Evolutionary conservation across 1,140 invertebrate species (phyloP), one percentile per base, ranked within the genome.

Genomic region (Micrasema minimum): DNA sequence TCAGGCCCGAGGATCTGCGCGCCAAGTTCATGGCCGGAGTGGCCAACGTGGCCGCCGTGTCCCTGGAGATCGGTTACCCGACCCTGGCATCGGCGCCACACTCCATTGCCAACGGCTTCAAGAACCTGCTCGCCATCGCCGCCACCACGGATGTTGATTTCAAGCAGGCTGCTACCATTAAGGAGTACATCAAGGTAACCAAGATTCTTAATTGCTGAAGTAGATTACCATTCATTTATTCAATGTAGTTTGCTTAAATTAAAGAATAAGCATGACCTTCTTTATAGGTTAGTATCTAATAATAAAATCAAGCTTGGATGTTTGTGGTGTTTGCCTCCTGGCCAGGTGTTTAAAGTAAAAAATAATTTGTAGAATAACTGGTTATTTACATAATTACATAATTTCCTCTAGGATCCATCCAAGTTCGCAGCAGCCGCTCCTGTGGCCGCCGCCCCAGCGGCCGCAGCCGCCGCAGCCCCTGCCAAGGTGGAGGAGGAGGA

Each of bases 101-200:
- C 87, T 97, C 94, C 80, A 91, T 99, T 78, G 92, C 93, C 81
- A 98, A 99, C 80, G 98, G 96, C 64, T 97, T 99, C 89, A 99
- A 98, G 88, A 98, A 97, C 84, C 85, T 99, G 77, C 88, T 99
- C 86, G 96, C 97, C 74, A 87, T 99, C 80, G 97, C 97, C 80
- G 95, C 96, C 59, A 94, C 90, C 76, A 99, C 98, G 70, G 96
- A 99, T 48, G 90, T 98, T 71, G 91, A 93, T 72, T 99, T 99
- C 87, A 90, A 94, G 80, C 93, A 99, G 85, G 98, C 97, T 51
- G 87, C 90, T 61, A 96, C 92, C 79, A 93, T 99, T 82, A 95
- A 95, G 84, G 93, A 95, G 81, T 96, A 88, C 82, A 89, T 96
- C 78, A 95, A 94, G n/a, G n/a, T n/a, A n/a, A n/a, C n/a, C n/a